Conservation (phyloP, 2,797 vertebrate genomes). For the Anguilla megastoma region DNA sequence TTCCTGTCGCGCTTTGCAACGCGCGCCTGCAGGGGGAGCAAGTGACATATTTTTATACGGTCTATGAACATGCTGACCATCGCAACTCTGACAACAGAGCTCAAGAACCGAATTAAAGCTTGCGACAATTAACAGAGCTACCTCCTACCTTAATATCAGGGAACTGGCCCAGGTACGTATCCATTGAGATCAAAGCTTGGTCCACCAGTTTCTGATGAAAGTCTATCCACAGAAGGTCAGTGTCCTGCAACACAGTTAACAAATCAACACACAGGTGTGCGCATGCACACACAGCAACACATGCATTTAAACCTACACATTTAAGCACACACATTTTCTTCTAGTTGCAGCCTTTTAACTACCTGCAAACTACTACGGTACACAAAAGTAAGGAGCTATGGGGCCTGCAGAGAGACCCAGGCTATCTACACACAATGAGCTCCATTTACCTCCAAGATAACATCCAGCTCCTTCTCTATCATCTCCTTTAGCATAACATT, state of each 20-base stretch:
- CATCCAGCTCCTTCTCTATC: constrained; percentile 76
- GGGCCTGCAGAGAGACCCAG: background rate
- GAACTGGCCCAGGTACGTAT: constrained; percentile 89
- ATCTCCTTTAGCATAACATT: constrained; percentile 65
- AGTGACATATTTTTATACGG: background rate
- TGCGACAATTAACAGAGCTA: background rate
- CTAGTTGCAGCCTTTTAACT: background rate
- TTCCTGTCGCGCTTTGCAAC: constrained; percentile 95
- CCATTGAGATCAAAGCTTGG: constrained; percentile 81
- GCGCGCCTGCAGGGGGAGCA: constrained; percentile 75
- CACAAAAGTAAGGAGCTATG: background rate
- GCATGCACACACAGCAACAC: background rate
- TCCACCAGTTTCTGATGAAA: constrained; percentile 91
- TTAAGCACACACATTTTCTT: background rate
- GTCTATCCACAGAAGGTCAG: constrained; percentile 89
- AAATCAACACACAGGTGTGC: constrained; percentile 13
- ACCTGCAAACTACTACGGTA: background rate
- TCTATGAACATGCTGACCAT: background rate
- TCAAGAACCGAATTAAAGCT: background rate
- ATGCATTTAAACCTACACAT: background rate
- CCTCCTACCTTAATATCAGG: constrained; percentile 89
- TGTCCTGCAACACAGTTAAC: constrained; percentile 75
- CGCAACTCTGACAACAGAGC: background rate
- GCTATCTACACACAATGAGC: background rate
- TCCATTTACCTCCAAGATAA: constrained; percentile 70